Evolutionary conservation across 2,113 vertebrate genomes (phyloP).

Genomic region (Zosterops japonicus): DNA sequence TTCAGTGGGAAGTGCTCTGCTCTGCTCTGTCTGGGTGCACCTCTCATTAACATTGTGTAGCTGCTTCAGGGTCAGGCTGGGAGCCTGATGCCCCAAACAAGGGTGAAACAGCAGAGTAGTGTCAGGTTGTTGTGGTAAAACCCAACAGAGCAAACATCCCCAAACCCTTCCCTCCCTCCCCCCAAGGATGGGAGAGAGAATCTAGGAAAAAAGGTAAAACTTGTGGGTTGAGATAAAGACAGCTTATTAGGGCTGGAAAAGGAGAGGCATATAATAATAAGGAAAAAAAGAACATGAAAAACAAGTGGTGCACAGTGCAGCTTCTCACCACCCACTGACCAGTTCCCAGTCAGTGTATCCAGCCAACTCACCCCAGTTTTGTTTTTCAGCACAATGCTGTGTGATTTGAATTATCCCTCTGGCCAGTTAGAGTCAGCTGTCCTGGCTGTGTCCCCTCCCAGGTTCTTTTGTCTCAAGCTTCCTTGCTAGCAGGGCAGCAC

Average conservation of each 20-base stretch:
- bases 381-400: fast-evolving
- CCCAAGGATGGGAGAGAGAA: background rate
- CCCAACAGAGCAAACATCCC: background rate
- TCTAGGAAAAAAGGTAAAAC: background rate
- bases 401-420: background rate
- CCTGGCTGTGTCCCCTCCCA: background rate
- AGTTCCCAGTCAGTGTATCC: background rate
- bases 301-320: background rate
- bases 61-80: background rate
- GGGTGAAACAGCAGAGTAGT: background rate
- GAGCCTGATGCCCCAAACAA: background rate
- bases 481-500: fast-evolving
- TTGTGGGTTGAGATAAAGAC: background rate
- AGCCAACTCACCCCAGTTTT: background rate
- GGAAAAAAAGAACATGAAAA: background rate
- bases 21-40: background rate
- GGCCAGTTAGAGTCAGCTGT: background rate
- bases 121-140: background rate
- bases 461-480: background rate
- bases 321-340: background rate
- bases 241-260: background rate
- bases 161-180: background rate
- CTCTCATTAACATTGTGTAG: background rate
- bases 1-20: background rate
- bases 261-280: background rate